Evolutionary conservation across 2,113 vertebrate species (phyloP).

Genomic region (Oryzias javanicus): DNA sequence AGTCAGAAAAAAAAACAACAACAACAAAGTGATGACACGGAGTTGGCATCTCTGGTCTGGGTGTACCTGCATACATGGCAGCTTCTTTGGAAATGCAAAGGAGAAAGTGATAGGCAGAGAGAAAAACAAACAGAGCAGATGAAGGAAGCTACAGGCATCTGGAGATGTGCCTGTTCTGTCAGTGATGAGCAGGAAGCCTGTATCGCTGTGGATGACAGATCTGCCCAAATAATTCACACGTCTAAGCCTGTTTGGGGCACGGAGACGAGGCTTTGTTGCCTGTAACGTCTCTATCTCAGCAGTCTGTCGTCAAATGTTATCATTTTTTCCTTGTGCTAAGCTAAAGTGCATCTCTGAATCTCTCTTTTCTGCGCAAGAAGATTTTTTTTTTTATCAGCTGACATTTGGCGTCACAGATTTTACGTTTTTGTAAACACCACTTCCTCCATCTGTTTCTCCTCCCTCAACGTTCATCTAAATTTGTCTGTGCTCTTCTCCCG

Average conservation of each 20-base stretch:
- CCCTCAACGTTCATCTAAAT: slow-evolving; percentile 49
- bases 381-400: slow-evolving; percentile 14
- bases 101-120: slow-evolving; percentile 13
- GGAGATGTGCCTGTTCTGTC: slow-evolving; percentile 67
- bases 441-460: slow-evolving; percentile 55
- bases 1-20: slow-evolving; percentile 16
- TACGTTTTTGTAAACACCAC: slow-evolving; percentile 35
- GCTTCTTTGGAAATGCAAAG: slow-evolving; percentile 40
- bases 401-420: slow-evolving; percentile 17
- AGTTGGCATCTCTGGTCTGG: slow-evolving; percentile 4
- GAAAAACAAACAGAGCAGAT: slow-evolving; percentile 42
- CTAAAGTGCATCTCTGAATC: slow-evolving; percentile 11
- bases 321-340: slow-evolving; percentile 19
- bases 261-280: slow-evolving; percentile 41
- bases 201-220: slow-evolving; percentile 64
- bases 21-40: slow-evolving; percentile 7
- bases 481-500: slow-evolving; percentile 29
- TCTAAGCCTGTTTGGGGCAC: slow-evolving; percentile 42
- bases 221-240: slow-evolving; percentile 51
- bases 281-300: slow-evolving; percentile 52
- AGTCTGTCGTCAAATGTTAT: slow-evolving; percentile 55
- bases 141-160: slow-evolving; percentile 61
- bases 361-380: slow-evolving; percentile 28
- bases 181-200: slow-evolving; percentile 62
- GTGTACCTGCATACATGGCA: slow-evolving; percentile 34